Evolutionary conservation across 2,797 vertebrate genomes (phyloP).

Genomic region (Apogon talboti): DNA sequence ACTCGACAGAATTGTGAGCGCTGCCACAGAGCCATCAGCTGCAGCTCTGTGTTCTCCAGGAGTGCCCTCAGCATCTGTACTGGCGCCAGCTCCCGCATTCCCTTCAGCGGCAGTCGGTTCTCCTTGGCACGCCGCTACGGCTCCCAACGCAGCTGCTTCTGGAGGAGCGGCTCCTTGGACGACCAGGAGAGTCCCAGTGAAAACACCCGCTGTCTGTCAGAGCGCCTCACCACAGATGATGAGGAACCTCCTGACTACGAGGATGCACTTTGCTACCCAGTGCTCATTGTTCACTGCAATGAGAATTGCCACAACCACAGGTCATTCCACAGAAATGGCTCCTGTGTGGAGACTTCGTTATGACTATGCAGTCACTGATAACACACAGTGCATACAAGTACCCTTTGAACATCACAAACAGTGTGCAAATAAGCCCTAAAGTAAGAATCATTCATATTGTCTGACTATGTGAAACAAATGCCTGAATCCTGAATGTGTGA

Average conservation of each 20-base stretch:
- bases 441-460: conserved; percentile 27
- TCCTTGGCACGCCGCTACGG: conserved; percentile 92
- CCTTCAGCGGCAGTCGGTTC: conserved; percentile 93
- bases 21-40: conserved; percentile 94
- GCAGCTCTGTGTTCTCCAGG: conserved; percentile 96
- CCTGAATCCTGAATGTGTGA: conserved; percentile 66
- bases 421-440: conserved; percentile 32
- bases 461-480: conserved; percentile 35
- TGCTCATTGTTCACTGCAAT: conserved; percentile 96
- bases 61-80: conserved; percentile 95
- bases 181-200: conserved; percentile 93
- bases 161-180: conserved; percentile 93
- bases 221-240: conserved; percentile 85
- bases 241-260: conserved; percentile 95
- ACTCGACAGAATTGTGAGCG: conserved; percentile 93
- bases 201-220: conserved; percentile 92
- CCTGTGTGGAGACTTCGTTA: conserved; percentile 96
- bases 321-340: conserved; percentile 94
- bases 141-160: conserved; percentile 94
- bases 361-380: conserved; percentile 75
- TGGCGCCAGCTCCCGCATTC: conserved; percentile 88
- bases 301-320: conserved; percentile 96
- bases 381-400: conserved; percentile 41
- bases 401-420: conserved; percentile 24
- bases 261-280: conserved; percentile 93